Base-by-base conservation (phyloP, 2,797 vertebrate species). In the Uromys caudimaculatus region DNA sequence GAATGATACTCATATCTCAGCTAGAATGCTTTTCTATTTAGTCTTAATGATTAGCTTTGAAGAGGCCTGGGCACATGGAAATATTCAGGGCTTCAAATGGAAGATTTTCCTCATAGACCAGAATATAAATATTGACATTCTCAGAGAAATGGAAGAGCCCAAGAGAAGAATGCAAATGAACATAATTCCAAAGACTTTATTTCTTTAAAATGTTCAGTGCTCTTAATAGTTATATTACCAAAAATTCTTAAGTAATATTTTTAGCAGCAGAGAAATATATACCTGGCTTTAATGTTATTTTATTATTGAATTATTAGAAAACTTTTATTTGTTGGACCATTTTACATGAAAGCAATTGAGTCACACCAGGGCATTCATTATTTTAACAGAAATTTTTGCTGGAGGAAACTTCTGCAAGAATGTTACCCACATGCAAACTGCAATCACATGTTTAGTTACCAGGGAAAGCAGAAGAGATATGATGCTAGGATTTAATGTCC, bases 401-500 rank as follows among this genome's bases (percentile, higher is more conserved):
- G 60, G 17, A 90, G 27, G 64, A 94, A 90, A 54, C 52, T 90
- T 92, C 84, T 41, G 27, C 47, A 79, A 79, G 38, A 62, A 73
- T 95, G 38, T 92, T 85, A 93, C 23, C 24, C 24, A 58, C 21
- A 79, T 27, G 67, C 32, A 90, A 88, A 88, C n/a, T 16, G 75
- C 32, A 75, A 87, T 27, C 50, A 35, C 27, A 76, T 82, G 93
- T 91, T 86, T 89, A 47, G 23, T 82, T 90, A 58, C n/a, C 38
- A 95, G 41, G 32, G 52, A 24, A 96, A 94, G 38, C n/a, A 93
- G 38, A 64, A 62, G 23, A 76, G 81, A 87, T 56, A 76, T 2
- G 0, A 1, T 73, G 32, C 76, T 96, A 95, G 93, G 75, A 93
- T 89, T 97, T 27, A 79, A 27, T 29, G 96, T 97, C 93, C 60